Evolutionary conservation across 2,797 vertebrate species (phyloP).

Genomic region (Phalanger gymnotis): DNA sequence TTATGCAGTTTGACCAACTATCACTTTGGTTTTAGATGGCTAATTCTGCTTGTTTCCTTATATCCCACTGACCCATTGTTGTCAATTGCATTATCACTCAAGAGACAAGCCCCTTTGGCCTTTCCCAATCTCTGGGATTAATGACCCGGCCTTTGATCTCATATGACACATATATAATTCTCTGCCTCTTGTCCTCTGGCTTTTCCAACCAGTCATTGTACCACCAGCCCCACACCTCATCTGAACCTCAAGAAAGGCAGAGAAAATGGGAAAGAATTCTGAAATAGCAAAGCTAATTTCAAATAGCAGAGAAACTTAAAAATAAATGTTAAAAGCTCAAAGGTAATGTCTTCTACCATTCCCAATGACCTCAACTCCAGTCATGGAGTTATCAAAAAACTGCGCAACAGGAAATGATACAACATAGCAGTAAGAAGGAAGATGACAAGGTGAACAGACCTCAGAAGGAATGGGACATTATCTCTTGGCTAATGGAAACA

Average conservation of each 20-base stretch:
- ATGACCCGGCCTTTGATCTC: background rate
- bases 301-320: conserved; percentile 48
- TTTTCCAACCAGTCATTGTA: background rate
- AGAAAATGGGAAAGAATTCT: background rate
- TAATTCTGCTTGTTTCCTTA: background rate
- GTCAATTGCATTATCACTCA: background rate
- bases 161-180: background rate
- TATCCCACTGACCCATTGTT: background rate
- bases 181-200: background rate
- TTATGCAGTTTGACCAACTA: background rate
- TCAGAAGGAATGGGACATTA: background rate
- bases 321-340: conserved; percentile 66
- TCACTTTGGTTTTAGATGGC: background rate
- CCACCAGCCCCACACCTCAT: background rate
- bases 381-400: background rate
- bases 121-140: background rate
- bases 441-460: background rate
- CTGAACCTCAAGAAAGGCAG: background rate
- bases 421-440: background rate
- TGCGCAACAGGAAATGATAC: background rate
- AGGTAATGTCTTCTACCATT: background rate
- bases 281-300: conserved; percentile 67
- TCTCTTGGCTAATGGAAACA: background rate
- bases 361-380: background rate
- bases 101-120: background rate